Percentiles rank a stretch among this genome's conserved stretches.
phyloP scores from a whole-genome alignment of 2,113 vertebrate species.

The mouse (Mus musculus) region DNA sequence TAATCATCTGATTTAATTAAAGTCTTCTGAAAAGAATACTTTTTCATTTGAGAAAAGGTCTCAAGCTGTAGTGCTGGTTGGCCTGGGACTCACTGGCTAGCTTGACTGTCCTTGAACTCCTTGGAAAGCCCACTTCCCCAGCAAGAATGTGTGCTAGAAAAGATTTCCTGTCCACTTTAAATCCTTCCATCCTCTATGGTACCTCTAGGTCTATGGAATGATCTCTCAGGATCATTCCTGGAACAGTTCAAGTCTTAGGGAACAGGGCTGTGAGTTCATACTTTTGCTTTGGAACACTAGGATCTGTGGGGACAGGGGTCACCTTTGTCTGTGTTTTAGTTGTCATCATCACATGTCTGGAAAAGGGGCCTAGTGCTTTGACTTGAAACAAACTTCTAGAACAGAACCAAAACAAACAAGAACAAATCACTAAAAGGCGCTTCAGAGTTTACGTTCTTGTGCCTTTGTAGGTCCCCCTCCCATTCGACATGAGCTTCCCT shows the following conservation, averaged over 20 bases:
- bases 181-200: neutral
- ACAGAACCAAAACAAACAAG: neutral
- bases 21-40: neutral
- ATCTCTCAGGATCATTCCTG: neutral
- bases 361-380: neutral
- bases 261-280: neutral
- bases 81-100: neutral
- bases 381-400: neutral
- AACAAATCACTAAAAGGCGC: neutral
- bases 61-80: neutral
- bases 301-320: neutral
- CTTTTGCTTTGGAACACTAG: neutral
- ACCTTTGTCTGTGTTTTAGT: neutral
- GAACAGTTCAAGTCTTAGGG: neutral
- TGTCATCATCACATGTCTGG: neutral
- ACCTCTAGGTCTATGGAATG: neutral
- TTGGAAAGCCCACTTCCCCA: neutral
- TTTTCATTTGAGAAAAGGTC: neutral
- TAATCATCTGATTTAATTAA: neutral
- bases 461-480: neutral
- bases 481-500: no score
- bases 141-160: neutral
- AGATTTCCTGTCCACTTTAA: neutral
- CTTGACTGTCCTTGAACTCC: neutral
- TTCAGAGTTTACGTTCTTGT: neutral